Conservation (phyloP, 1,140 invertebrate genomes). For the Chironomus striatipennis region DNA sequence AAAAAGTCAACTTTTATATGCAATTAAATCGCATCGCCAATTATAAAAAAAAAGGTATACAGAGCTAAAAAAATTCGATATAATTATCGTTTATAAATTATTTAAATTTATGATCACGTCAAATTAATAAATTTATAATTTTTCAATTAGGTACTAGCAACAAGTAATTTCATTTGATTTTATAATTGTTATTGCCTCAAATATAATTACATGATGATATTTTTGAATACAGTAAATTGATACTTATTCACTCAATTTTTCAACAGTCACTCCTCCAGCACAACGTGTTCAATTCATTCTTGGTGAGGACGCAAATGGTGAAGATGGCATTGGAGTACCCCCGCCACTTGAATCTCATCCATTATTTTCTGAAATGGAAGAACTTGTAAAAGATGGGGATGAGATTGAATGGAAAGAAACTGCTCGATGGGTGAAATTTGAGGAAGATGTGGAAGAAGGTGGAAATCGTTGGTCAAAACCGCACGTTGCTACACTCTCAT, state of each 20-base stretch:
- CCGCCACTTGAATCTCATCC: slow-evolving; percentile 58
- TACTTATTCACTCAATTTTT: slow-evolving; percentile 28
- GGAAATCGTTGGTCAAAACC: slow-evolving; percentile 93
- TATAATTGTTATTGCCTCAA: slow-evolving; percentile 29
- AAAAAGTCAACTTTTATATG: too few species aligned
- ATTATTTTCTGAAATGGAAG: slow-evolving; percentile 93
- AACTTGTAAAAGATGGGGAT: slow-evolving; percentile 75
- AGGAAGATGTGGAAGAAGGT: slow-evolving; percentile 90
- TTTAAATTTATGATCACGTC: too few species aligned
- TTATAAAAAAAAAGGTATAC: too few species aligned
- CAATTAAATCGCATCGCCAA: too few species aligned
- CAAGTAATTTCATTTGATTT: slow-evolving; percentile 14
- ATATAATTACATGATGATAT: background rate
- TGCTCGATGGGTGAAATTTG: slow-evolving; percentile 94
- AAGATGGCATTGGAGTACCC: slow-evolving; percentile 61
- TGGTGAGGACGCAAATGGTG: slow-evolving; percentile 68
- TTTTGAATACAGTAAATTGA: background rate
- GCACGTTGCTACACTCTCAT: slow-evolving; percentile 82
- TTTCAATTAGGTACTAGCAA: background rate
- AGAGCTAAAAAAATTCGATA: too few species aligned
- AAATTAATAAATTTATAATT: too few species aligned
- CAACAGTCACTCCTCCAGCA: slow-evolving; percentile 75
- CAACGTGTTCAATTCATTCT: slow-evolving; percentile 93
- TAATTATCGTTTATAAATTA: background rate
- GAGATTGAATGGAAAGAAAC: slow-evolving; percentile 95